These are phyloP conservation scores for Lumbricus terrestris DNA, from an alignment of 2,888 invertebrate species.

Conservation along the genomic window DNA sequence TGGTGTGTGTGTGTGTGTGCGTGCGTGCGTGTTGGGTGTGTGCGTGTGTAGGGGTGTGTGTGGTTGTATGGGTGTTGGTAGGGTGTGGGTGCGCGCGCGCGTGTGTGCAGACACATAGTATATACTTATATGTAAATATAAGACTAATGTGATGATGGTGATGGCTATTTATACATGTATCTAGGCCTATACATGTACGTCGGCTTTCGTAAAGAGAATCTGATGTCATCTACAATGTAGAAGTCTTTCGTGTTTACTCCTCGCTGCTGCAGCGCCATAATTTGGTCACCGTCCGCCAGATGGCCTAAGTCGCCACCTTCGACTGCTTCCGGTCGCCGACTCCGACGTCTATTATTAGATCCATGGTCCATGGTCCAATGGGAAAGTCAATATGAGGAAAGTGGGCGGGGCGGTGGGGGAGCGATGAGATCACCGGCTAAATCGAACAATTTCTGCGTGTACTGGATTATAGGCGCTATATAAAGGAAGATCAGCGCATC, in stretches of 20 bases:
- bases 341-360: conserved; percentile 6
- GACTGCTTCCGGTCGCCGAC: not conserved
- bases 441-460: not conserved
- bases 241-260: not conserved
- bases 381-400: not conserved
- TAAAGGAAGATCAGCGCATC: not conserved
- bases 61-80: too few species aligned
- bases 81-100: too few species aligned
- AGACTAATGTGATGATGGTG: too few species aligned
- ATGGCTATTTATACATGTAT: not conserved
- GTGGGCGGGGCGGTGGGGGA: too few species aligned
- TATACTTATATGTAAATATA: too few species aligned
- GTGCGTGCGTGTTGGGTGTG: too few species aligned
- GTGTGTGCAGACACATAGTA: too few species aligned
- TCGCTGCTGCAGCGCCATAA: not conserved
- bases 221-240: not conserved
- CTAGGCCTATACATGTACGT: not conserved
- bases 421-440: not conserved
- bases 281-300: not conserved
- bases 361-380: not conserved
- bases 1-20: too few species aligned
- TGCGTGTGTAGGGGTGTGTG: too few species aligned
- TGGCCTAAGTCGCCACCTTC: not conserved
- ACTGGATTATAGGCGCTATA: too few species aligned
- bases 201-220: not conserved